Base-by-base conservation (phyloP, 2,113 vertebrate genomes). In the Plecturocebus donacophilus region DNA sequence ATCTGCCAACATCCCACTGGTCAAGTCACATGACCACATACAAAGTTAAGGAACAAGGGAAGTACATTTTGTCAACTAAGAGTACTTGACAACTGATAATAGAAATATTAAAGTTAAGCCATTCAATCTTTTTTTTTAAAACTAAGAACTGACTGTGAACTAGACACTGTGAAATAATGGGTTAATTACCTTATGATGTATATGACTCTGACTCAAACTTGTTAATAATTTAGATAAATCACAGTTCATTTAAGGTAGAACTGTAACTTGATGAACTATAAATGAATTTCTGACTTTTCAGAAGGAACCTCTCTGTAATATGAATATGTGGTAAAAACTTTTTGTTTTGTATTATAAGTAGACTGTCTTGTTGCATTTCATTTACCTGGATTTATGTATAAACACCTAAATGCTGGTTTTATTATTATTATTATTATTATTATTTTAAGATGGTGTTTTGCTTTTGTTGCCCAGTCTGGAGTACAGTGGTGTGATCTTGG, bases 21-120 rank as follows among this genome's bases (percentile, higher is more conserved):
- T 56, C 35, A 90, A 81, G 49, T 77, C 75, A 76, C 45, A 64
- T 32, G 76, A 40, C 27, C 82, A 91, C 8, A 19, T 79, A 27
- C 52, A 87, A 79, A 56, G 27, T 82, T n/a, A 93, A 79, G 68
- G 58, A 19, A 83, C 68, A 92, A 95, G 92, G 30, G 68, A 81
- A 76, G 38, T 49, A 70, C 16, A 21, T 83, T 89, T 68, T 89
- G 35, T 91, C 32, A 82, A 47, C 58, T 25, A 25, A 88, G 52
- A 73, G 45, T 42, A 97, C 52, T 38, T 81, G 61, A 56, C 61
- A 73, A 19, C 3, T 66, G n/a, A 16, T 68, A 61, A 84, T 25
- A 27, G 58, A 87, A 79, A 38, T 49, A 27, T 83, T 64, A 71
- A 79, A 54, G 19, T 23, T 47, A 64, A 96, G 27, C 40, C 23